Base-by-base conservation (phyloP, 2,888 invertebrate genomes). In the Adelphocoris suturalis region DNA sequence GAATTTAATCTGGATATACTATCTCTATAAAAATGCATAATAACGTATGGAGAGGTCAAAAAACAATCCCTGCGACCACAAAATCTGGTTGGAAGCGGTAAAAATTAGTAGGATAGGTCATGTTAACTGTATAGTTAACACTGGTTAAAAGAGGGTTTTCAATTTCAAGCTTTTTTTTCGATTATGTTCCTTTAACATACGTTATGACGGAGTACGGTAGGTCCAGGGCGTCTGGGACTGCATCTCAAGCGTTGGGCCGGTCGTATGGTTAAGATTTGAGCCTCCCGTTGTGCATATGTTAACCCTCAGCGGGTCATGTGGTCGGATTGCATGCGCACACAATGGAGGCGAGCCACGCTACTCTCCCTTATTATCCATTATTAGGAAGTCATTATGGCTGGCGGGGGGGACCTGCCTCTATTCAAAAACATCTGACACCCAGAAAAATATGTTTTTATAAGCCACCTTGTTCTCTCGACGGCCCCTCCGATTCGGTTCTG, bases 361-460 rank as follows among this genome's bases (percentile, higher is more conserved):
- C 78, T 46, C 75, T 47, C 75, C 81, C 78, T 90, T 84, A 90
- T 90, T 90, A 80, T 87, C 87, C 84, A 68, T 90, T 88, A 90
- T 90, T 90, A 88, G 90, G 89, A 84, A 88, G 81, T 85, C 80
- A 88, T 90, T 90, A 85, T 87, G 84, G 68, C 48, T 57, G 81
- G 85, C 27, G 80, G 46, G 37, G 46, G 37, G 85, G 19, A 37
- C 85, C 61, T n/a, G 37, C 57, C 28, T 55, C 55, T 85, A 57
- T 55, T 57, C 55, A 85, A 85, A 57, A 85, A 85, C 85, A 85
- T 57, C 85, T 85, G 85, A 85, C 85, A 57, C 61, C 85, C 57
- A 14, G 57, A 57, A 55, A 57, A 85, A 85, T 85, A 85, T 55
- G 85, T 61, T 61, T 85, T 84, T 46, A 46, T 46, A 0, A 37